Evolutionary conservation across 2,797 vertebrate genomes (phyloP).

Genomic region (Mormyrops attenuatus): DNA sequence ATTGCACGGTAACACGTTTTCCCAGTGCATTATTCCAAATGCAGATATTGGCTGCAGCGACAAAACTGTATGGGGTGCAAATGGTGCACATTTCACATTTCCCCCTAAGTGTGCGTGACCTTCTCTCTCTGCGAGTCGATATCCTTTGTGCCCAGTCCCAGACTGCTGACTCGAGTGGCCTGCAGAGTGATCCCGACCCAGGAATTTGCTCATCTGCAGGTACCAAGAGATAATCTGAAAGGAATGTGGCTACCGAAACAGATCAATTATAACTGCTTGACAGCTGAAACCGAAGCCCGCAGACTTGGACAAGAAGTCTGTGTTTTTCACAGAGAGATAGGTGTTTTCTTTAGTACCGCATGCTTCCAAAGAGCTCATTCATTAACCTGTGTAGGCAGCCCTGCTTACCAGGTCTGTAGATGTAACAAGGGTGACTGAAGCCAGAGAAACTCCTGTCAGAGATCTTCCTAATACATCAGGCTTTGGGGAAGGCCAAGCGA

Average conservation of each 20-base stretch:
- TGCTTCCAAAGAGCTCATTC: background rate
- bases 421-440: background rate
- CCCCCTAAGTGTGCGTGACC: background rate
- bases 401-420: background rate
- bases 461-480: background rate
- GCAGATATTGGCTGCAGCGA: background rate
- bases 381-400: background rate
- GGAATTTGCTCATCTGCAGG: conserved; percentile 8
- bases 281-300: conserved; percentile 19
- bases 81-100: background rate
- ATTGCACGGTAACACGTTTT: background rate
- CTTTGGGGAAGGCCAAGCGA: background rate
- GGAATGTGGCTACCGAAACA: conserved; percentile 25
- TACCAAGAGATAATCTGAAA: conserved; percentile 6
- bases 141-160: background rate
- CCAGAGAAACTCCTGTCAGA: background rate
- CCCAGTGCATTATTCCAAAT: background rate
- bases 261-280: conserved; percentile 16
- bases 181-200: background rate
- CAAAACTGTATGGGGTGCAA: background rate
- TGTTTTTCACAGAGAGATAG: background rate
- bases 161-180: background rate
- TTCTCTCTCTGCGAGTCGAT: background rate
- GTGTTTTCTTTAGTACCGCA: background rate
- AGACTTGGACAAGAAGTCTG: background rate